phyloP scores from a whole-genome alignment of 2,888 invertebrate genomes.

The Stenchaetothrips biformis region DNA sequence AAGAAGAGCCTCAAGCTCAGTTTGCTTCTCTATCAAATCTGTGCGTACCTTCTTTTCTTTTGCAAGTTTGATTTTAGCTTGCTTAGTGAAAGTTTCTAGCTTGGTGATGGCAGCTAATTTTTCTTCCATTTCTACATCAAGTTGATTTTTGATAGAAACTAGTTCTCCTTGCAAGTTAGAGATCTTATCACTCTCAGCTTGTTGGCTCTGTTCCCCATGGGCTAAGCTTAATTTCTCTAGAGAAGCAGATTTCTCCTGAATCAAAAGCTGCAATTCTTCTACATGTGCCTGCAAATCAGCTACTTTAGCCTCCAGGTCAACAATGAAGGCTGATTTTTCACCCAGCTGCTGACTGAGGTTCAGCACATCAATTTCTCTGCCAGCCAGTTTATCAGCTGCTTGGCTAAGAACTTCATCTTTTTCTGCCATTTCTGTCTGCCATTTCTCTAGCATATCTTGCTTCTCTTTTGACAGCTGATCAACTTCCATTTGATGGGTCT shows the following conservation, averaged over 20 bases:
- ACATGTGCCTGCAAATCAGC: not conserved
- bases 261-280: not conserved
- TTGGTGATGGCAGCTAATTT: not conserved
- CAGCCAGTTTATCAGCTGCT: not conserved
- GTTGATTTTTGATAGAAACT: not conserved
- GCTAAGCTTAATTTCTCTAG: not conserved
- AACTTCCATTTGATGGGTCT: constrained; percentile 15
- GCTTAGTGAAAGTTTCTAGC: not conserved
- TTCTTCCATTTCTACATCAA: constrained; percentile 12
- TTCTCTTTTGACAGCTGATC: constrained; percentile 27
- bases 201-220: not conserved
- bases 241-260: not conserved
- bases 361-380: not conserved
- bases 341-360: not conserved
- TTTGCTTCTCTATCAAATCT: not conserved
- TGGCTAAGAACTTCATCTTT: constrained; percentile 38
- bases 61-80: not conserved
- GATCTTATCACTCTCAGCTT: not conserved
- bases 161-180: not conserved
- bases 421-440: constrained; percentile 41
- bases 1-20: not conserved
- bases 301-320: constrained; percentile 54
- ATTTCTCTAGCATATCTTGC: constrained; percentile 34
- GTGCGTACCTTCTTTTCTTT: not conserved
- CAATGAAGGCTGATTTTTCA: constrained; percentile 55